Conservation (phyloP, 2,797 vertebrate genomes). For the Rachycentron canadum region DNA sequence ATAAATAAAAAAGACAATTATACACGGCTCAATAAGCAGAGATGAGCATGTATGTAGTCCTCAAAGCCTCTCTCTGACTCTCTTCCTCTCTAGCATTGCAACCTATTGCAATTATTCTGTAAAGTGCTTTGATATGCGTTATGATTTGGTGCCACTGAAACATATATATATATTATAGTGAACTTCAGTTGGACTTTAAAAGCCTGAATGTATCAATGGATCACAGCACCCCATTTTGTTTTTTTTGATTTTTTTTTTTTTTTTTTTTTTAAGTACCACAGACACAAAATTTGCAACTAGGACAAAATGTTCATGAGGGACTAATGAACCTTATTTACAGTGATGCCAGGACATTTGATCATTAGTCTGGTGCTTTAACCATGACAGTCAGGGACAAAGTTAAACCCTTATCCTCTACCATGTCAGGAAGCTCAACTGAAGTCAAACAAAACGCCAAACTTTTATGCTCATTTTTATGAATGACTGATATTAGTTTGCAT, state of each 20-base stretch:
- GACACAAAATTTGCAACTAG: background rate
- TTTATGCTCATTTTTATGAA: constrained; percentile 12
- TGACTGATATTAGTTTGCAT: constrained; percentile 10
- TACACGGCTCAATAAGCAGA: too few species aligned
- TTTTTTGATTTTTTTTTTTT: too few species aligned
- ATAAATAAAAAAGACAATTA: too few species aligned
- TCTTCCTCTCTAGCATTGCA: too few species aligned
- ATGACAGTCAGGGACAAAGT: background rate
- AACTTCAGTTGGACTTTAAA: background rate
- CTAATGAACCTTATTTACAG: background rate
- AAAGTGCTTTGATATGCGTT: too few species aligned
- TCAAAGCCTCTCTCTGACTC: too few species aligned
- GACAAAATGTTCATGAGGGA: background rate
- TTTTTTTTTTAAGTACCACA: too few species aligned
- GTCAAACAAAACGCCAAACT: constrained; percentile 9
- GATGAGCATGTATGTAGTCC: too few species aligned
- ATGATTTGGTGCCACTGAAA: too few species aligned
- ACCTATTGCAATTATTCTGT: too few species aligned
- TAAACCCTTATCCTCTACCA: background rate
- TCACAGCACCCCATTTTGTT: background rate
- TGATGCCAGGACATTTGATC: constrained; percentile 17
- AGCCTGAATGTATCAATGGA: background rate
- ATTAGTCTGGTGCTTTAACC: constrained; percentile 26
- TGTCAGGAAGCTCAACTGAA: constrained; percentile 8
- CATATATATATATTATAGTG: too few species aligned